Evolutionary conservation across 2,888 invertebrate species (phyloP), one percentile per base, ranked within the genome.

Genomic region (Drosophila nr. perissopoda): DNA sequence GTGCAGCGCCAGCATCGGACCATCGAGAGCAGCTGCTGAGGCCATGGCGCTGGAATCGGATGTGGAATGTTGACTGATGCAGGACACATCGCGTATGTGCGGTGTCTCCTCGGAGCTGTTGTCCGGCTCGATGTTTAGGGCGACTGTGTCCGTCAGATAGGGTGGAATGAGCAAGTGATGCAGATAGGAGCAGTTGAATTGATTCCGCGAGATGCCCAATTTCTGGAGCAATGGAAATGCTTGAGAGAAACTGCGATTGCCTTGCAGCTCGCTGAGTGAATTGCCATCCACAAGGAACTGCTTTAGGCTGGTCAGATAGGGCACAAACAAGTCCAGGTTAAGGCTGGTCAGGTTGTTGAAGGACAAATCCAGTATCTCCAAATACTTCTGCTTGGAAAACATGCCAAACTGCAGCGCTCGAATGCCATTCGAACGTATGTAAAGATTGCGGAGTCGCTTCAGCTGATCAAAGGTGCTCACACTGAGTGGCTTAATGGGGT

Each of bases 321-420:
- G 93, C 49, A 92, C 90, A 74, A 93, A 93, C 5, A 93, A 80
- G 51, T 93, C 92, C 72, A 93, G 64, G 81, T 93, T 92, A 34
- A 94, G 89, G 59, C 92, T 91, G 2, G 93, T 93, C 18, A 94
- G 89, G 80, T 94, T 94, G 83, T 94, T 94, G 72, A 93, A 94
- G 0, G 94, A 94, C 49, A 94, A 87, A 70, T 94, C 94, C 25
- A 94, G 89, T 40, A 92, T 92, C 56, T 94, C 93, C 10, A 94
- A 87, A 51, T 92, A 84, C 4, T 84, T 85, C 34, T 93, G 92
- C 69, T 92, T 92, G 21, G 93, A 91, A 78, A 93, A 92, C 90
- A 93, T 93, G 45, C 93, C 93, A 52, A 92, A 93, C 13, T 90
- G 87, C 2, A 93, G 82, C 16, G 83, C 76, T 0, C 71, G 82